Conservation (phyloP, 2,888 invertebrate species). For the Syritta pipiens region DNA sequence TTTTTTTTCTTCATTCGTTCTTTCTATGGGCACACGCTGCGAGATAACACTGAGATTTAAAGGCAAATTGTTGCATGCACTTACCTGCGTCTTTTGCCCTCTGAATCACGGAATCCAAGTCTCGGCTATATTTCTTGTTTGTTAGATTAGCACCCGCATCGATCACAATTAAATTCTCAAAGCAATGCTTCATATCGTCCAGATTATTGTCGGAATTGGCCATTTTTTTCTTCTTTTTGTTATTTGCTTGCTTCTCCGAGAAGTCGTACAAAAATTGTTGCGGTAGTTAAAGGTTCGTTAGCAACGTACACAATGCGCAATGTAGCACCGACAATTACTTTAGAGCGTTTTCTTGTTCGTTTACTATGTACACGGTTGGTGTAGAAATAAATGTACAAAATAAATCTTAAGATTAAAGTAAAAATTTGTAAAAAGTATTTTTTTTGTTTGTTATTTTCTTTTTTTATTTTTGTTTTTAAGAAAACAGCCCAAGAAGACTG, state of each 20-base stretch:
- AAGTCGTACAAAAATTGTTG: constrained; percentile 52
- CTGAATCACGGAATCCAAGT: constrained; percentile 94
- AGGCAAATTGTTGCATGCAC: constrained; percentile 34
- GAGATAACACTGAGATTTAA: constrained; percentile 19
- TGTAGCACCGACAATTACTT: constrained; percentile 18
- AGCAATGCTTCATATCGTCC: constrained; percentile 86
- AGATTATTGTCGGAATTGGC: constrained; percentile 70
- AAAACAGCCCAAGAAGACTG: constrained; percentile 49
- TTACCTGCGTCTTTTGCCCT: constrained; percentile 95
- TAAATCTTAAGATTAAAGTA: constrained; percentile 20
- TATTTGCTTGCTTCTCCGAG: not conserved
- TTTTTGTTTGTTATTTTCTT: constrained; percentile 14
- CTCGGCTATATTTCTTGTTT: constrained; percentile 94
- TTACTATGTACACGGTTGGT: constrained; percentile 18
- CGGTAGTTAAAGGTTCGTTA: constrained; percentile 13
- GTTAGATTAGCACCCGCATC: constrained; percentile 96
- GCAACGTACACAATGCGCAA: constrained; percentile 35
- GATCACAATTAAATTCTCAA: constrained; percentile 94
- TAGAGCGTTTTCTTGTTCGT: constrained; percentile 9
- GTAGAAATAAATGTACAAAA: constrained; percentile 41
- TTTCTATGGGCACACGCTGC: not conserved
- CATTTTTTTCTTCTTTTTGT: constrained; percentile 54
- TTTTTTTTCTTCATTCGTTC: constrained; percentile 24
- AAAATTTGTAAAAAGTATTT: constrained; percentile 39
- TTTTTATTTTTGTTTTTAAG: constrained; percentile 31